phyloP scores from a whole-genome alignment of 2,797 vertebrate genomes.

The Sciaenops ocellatus region DNA sequence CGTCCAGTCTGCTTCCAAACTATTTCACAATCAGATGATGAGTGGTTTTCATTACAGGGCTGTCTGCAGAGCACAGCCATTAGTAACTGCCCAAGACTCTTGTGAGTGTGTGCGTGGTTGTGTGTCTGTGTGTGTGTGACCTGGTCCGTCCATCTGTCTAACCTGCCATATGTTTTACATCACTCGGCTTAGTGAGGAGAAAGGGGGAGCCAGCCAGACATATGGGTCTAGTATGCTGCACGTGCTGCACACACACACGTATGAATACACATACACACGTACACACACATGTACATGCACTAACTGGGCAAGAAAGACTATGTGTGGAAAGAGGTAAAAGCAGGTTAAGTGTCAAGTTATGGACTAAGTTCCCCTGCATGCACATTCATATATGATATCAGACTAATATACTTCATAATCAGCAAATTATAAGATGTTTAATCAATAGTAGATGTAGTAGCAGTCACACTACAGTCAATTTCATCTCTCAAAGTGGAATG shows the following conservation, averaged over 20 bases:
- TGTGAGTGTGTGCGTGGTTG: conserved; percentile 22
- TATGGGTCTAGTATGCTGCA: conserved; percentile 37
- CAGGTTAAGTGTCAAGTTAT: conserved; percentile 28
- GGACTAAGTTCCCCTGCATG: conserved; percentile 3
- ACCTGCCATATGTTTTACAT: conserved; percentile 79
- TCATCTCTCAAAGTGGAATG: conserved; percentile 21
- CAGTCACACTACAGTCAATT: neutral
- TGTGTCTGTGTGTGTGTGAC: conserved; percentile 59
- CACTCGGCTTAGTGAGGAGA: conserved; percentile 38
- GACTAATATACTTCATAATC: neutral
- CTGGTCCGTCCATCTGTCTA: conserved; percentile 60
- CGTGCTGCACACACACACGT: conserved; percentile 34
- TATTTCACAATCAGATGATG: conserved; percentile 66
- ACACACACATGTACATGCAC: conserved; percentile 16
- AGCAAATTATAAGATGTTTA: neutral
- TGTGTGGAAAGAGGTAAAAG: conserved; percentile 6
- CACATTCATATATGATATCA: neutral
- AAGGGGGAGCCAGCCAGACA: conserved; percentile 42
- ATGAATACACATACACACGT: conserved; percentile 4
- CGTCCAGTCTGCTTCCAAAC: conserved; percentile 13
- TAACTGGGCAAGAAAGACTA: conserved; percentile 2
- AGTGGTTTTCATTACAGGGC: conserved; percentile 69
- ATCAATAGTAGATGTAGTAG: neutral
- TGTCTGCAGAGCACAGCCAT: conserved; percentile 57
- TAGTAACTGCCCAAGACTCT: conserved; percentile 47